Conservation (phyloP, 2,113 vertebrate genomes). For the Petrocephalus microphthalmus region DNA sequence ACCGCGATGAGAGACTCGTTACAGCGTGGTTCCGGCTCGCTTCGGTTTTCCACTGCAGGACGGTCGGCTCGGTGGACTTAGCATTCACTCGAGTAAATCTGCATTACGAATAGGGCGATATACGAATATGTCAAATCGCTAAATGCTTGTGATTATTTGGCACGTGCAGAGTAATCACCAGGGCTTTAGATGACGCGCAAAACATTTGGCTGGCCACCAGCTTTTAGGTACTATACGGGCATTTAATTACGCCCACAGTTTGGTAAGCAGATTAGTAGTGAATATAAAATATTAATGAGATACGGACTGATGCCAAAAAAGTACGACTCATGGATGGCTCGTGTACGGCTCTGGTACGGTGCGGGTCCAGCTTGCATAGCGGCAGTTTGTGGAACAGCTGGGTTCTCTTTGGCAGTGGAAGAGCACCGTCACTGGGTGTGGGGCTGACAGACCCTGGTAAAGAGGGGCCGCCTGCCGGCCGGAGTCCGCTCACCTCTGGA, state of each 20-base stretch:
- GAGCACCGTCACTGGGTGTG: background rate
- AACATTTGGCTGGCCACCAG: too few species aligned
- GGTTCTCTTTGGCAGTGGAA: background rate
- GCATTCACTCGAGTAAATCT: background rate
- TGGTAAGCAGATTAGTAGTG: too few species aligned
- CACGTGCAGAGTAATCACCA: too few species aligned
- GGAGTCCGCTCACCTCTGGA: conserved; percentile 69
- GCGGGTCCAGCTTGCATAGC: too few species aligned
- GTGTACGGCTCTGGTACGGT: background rate
- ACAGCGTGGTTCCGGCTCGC: background rate
- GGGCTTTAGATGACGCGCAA: too few species aligned
- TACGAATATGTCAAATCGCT: too few species aligned
- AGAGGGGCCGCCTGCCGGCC: background rate
- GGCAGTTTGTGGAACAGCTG: background rate
- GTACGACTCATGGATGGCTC: too few species aligned
- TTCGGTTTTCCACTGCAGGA: background rate
- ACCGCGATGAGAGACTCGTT: background rate
- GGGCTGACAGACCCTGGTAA: background rate
- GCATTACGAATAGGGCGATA: background rate
- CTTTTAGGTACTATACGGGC: too few species aligned
- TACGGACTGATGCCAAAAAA: too few species aligned
- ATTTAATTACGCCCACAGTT: too few species aligned
- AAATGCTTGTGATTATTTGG: too few species aligned
- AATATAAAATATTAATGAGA: too few species aligned
- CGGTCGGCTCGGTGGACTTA: background rate